phyloP scores from a whole-genome alignment of 2,797 vertebrate species.

The Urophycis tenuis region DNA sequence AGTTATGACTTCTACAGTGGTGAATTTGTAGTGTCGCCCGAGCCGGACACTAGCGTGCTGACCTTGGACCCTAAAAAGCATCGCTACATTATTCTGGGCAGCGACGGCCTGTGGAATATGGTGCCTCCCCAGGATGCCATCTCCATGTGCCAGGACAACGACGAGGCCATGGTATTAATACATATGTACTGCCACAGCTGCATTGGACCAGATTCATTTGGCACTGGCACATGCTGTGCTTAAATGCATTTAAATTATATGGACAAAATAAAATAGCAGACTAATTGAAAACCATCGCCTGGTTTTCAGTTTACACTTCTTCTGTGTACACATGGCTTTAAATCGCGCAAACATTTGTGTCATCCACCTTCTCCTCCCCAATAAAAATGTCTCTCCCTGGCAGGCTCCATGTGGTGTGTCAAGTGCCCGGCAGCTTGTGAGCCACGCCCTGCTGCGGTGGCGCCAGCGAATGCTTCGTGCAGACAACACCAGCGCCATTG shows the following conservation, averaged over 20 bases:
- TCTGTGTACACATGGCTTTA: not conserved
- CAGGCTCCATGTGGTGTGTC: slow-evolving; percentile 81
- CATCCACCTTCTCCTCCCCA: not conserved
- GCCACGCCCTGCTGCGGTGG: slow-evolving; percentile 86
- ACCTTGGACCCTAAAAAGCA: slow-evolving; percentile 85
- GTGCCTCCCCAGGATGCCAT: slow-evolving; percentile 90
- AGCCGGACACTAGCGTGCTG: slow-evolving; percentile 91
- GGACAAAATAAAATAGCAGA: too few relatives aligned
- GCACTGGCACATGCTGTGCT: not conserved
- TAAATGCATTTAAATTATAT: not conserved
- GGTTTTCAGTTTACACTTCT: too few relatives aligned
- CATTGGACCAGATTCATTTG: not conserved
- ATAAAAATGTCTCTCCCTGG: not conserved
- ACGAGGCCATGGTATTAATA: slow-evolving; percentile 75
- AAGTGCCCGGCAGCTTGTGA: slow-evolving; percentile 87
- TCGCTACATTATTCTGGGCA: slow-evolving; percentile 88
- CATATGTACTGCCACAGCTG: slow-evolving; percentile 34
- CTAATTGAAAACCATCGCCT: too few relatives aligned
- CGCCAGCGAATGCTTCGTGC: slow-evolving; percentile 91
- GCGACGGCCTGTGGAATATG: slow-evolving; percentile 97
- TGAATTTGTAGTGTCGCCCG: slow-evolving; percentile 93
- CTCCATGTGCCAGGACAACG: slow-evolving; percentile 91
- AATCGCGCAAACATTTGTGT: not conserved
- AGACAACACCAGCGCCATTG: slow-evolving; percentile 93
- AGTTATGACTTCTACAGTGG: slow-evolving; percentile 98